A percentile compares a stretch with the other conserved stretches of the same genome.
Evolutionary conservation across 2,797 vertebrate genomes (phyloP).

Genomic region (Darevskia mixta): DNA sequence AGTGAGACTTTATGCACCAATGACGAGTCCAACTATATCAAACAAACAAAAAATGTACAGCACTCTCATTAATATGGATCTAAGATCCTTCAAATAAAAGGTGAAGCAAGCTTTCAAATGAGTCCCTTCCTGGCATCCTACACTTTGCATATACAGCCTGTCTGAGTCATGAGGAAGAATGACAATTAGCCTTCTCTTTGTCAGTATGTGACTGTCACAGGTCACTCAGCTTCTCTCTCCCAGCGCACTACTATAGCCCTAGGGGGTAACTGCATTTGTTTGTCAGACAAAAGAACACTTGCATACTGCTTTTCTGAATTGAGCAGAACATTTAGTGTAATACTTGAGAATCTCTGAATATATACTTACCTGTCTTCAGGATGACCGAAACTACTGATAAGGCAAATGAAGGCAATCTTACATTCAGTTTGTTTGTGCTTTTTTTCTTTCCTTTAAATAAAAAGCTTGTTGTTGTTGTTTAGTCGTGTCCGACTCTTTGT

Average conservation of each 20-base stretch:
- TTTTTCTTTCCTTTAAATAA: background rate
- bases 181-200: background rate
- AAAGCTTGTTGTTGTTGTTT: background rate
- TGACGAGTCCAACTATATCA: conserved; percentile 70
- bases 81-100: background rate
- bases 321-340: background rate
- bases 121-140: background rate
- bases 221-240: background rate
- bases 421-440: background rate
- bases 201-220: background rate
- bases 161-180: background rate
- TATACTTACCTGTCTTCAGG: background rate
- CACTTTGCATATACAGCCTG: background rate
- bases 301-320: background rate
- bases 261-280: background rate
- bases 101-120: background rate
- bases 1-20: conserved; percentile 57
- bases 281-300: background rate
- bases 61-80: background rate
- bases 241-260: background rate
- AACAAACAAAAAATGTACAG: background rate
- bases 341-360: background rate
- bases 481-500: background rate
- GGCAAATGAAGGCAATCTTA: background rate
- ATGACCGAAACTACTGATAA: background rate